These are phyloP conservation scores for Protomyctophum bolini DNA, from an alignment of 2,113 vertebrate genomes.

Conservation along the genomic window DNA sequence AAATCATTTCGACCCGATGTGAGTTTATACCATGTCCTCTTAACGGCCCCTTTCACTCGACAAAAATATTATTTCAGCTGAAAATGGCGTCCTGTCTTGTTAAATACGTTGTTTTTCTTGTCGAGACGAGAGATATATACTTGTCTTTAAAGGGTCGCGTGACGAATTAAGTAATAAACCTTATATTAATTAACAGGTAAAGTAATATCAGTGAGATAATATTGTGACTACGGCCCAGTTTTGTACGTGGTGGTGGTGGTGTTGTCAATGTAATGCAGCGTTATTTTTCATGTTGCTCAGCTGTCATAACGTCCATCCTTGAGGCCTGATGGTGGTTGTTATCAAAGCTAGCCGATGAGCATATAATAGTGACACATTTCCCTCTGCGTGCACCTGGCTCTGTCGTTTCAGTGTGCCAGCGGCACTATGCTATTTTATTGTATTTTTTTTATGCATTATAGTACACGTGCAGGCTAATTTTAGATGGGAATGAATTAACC, in stretches of 20 bases:
- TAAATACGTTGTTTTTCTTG: too few relatives aligned
- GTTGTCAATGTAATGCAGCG: slow-evolving; percentile 34
- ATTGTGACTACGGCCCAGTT: not conserved
- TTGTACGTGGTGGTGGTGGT: not conserved
- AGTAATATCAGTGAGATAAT: not conserved
- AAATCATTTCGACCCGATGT: not conserved
- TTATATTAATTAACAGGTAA: not conserved
- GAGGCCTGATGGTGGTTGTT: slow-evolving; percentile 22
- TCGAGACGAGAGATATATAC: too few relatives aligned
- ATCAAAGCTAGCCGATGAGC: not conserved
- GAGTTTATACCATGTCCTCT: not conserved
- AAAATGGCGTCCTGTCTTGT: too few relatives aligned
- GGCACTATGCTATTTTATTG: not conserved
- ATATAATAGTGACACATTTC: not conserved
- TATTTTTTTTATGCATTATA: not conserved
- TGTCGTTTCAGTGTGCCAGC: not conserved
- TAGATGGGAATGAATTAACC: too few relatives aligned
- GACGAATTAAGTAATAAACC: too few relatives aligned
- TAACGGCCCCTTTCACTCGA: too few relatives aligned
- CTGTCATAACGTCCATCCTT: slow-evolving; percentile 47
- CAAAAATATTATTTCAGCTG: too few relatives aligned
- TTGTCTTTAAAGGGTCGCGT: too few relatives aligned
- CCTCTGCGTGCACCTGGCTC: not conserved
- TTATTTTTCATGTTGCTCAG: slow-evolving; percentile 31
- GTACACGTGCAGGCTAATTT: not conserved